phyloP scores from a whole-genome alignment of 1,140 invertebrate genomes.

The Cheumatopsyche charites region DNA sequence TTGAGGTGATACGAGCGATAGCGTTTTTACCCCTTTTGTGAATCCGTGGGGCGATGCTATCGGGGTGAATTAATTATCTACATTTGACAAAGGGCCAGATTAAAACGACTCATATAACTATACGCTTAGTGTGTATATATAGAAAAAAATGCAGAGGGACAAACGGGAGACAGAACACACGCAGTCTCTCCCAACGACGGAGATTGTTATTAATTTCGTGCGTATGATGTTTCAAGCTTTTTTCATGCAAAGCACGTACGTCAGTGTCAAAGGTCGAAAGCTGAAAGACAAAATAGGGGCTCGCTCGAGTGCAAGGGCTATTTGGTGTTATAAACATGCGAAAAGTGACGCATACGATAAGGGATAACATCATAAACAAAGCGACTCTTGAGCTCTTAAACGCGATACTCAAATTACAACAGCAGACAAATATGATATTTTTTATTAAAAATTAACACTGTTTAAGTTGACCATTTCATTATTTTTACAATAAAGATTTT shows the following conservation, averaged over 20 bases:
- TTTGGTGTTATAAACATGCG: slow-evolving; percentile 32
- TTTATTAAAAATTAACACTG: too few species aligned
- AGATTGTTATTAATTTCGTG: too few species aligned
- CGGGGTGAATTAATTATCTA: slow-evolving; percentile 37
- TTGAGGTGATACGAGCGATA: slow-evolving; percentile 30
- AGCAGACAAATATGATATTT: too few species aligned
- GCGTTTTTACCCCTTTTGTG: slow-evolving; percentile 27
- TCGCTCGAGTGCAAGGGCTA: slow-evolving; percentile 19
- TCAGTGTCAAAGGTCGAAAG: slow-evolving; percentile 22
- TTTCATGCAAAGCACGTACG: slow-evolving; percentile 19
- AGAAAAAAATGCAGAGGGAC: too few species aligned
- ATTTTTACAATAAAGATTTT: too few species aligned
- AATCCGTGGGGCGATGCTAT: slow-evolving; percentile 33
- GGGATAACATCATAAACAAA: neutral
- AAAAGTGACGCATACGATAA: slow-evolving; percentile 31
- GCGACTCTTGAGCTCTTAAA: slow-evolving; percentile 9
- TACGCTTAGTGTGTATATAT: too few species aligned
- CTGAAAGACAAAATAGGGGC: slow-evolving; percentile 15
- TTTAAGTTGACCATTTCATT: too few species aligned
- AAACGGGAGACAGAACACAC: slow-evolving; percentile 7
- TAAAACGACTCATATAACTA: slow-evolving; percentile 9
- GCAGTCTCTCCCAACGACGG: neutral
- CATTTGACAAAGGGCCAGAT: slow-evolving; percentile 36
- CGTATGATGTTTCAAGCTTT: neutral
- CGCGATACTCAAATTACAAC: slow-evolving; percentile 7